Percentiles rank a stretch among this genome's conserved stretches.
phyloP scores from a whole-genome alignment of 64 coral and sea anemone species.

The Actinia equina region DNA sequence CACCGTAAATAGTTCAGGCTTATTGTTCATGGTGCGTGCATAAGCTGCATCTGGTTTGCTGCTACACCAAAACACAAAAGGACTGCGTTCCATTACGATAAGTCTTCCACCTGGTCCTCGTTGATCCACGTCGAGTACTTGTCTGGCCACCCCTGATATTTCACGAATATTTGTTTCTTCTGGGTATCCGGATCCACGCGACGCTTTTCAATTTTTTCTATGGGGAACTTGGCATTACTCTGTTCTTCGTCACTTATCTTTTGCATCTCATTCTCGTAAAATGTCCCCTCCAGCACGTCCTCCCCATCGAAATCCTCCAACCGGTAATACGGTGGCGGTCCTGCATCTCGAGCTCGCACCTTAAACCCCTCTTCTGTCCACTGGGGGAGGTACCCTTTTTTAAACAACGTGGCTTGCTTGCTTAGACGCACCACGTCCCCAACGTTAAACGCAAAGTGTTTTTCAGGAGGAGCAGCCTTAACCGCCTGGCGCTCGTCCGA shows the following conservation, averaged over 20 bases:
- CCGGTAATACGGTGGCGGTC: not conserved
- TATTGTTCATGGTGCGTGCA: not conserved
- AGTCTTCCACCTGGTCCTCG: not conserved
- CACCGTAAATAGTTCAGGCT: not conserved
- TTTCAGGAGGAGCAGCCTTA: not conserved
- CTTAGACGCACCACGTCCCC: not conserved
- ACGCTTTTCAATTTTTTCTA: not conserved
- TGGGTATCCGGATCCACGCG: not conserved
- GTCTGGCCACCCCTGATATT: constrained; percentile 6
- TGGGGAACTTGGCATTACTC: not conserved
- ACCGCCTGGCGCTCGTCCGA: too few species aligned
- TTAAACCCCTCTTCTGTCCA: not conserved
- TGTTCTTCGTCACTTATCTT: not conserved
- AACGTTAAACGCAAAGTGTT: not conserved
- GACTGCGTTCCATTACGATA: not conserved
- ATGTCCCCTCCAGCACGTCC: not conserved
- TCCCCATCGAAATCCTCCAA: not conserved
- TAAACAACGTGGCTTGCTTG: not conserved
- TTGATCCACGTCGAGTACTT: not conserved
- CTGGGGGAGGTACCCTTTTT: not conserved
- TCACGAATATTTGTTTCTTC: not conserved
- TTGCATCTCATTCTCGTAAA: not conserved
- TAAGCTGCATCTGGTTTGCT: not conserved
- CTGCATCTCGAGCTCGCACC: not conserved
- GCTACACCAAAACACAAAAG: not conserved